Percentiles rank a stretch among this genome's conserved stretches.
Evolutionary conservation across 37 sponge, comb jelly and placozoan species (phyloP).

Genomic region (Oopsacas minuta): DNA sequence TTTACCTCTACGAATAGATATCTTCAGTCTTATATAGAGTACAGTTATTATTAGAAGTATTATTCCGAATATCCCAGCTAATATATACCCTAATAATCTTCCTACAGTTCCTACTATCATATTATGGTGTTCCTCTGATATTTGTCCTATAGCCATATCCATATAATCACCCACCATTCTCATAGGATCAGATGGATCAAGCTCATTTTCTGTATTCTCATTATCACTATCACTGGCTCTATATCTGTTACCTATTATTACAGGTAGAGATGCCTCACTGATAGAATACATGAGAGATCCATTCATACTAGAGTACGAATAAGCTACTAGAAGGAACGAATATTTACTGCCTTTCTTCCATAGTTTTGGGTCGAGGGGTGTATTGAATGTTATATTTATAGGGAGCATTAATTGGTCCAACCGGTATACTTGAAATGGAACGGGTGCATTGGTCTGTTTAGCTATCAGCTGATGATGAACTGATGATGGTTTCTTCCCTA

Average conservation of each 20-base stretch:
- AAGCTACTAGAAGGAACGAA: neutral
- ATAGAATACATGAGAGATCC: neutral
- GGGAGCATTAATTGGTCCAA: neutral
- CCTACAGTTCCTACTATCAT: neutral
- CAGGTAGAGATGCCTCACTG: neutral
- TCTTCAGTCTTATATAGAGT: neutral
- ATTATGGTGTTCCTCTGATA: slow-evolving; percentile 1
- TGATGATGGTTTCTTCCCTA: neutral
- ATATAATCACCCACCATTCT: neutral
- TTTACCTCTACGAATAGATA: neutral
- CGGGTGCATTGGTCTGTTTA: neutral
- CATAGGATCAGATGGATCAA: neutral
- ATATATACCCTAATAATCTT: neutral
- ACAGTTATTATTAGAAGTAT: neutral
- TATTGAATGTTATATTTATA: neutral
- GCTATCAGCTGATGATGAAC: neutral
- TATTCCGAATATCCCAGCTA: neutral
- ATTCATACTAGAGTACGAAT: neutral
- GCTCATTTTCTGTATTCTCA: neutral
- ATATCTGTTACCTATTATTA: neutral
- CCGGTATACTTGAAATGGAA: neutral
- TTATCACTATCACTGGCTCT: neutral
- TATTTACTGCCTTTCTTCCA: neutral
- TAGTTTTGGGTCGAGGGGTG: neutral
- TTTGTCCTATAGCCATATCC: neutral